Evolutionary conservation across 2,888 invertebrate genomes (phyloP), one percentile per base, ranked within the genome.

Genomic region (Octonoba sinensis): DNA sequence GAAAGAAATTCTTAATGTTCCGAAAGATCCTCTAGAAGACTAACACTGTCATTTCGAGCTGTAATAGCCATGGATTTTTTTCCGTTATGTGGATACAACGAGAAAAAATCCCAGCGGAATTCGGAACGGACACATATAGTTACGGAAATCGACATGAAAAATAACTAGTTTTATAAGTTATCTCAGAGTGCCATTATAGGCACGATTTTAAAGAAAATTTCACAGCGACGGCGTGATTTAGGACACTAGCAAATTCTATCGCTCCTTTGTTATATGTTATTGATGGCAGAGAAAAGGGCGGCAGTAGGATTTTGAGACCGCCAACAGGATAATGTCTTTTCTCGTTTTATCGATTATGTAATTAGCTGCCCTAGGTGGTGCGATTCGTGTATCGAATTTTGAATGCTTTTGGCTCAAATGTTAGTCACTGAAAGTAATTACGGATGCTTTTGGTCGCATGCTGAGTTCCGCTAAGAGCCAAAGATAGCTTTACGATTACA

Each of bases 261-360:
- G 78, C 60, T 27, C 73, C 73, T 73, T 79, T 79, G 79, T 79
- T 79, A 79, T 79, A 51, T 79, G 64, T 79, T 79, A 79, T 79
- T 73, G 73, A 79, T 79, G 79, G 60, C 18, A 57, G 73, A 69
- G 60, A 79, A 73, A 57, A 72, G 49, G 49, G 71, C 64, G 44
- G 65, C 71, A 57, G 66, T 66, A 54, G 79, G 72, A 79, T 79
- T 79, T 72, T 72, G 79, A 69, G 79, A 79, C 79, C 79, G 67
- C 79, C 79, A 79, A 79, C 73, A 79, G 79, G 73, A 69, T 79
- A 79, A 79, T 79, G 79, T 79, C 79, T 79, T 79, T 79, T 67
- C 79, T 79, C 73, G 57, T 79, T 79, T 69, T 79, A 79, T 79
- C 73, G 79, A 79, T 79, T 79, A 79, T 73, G 79, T 73, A 79